A percentile compares a stretch with the other conserved stretches of the same genome.
Conservation (phyloP, 2,888 invertebrate species). For the Bellardia bayeri region DNA sequence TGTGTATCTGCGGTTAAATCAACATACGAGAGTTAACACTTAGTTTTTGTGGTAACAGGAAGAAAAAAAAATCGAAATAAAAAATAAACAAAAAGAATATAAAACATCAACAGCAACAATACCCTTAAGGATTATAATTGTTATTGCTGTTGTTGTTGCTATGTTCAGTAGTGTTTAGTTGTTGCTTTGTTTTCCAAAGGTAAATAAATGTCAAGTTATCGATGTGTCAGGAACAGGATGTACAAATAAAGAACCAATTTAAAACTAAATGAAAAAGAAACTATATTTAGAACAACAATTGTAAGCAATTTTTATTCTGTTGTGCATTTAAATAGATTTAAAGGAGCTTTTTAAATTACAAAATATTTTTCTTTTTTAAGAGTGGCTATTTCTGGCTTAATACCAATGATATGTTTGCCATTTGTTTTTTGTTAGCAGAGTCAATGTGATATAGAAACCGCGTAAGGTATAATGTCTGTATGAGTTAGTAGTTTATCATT, state of each 20-base stretch:
- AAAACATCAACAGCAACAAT: conserved; percentile 45
- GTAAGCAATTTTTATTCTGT: neutral
- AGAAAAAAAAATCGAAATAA: neutral
- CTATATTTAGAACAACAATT: conserved; percentile 8
- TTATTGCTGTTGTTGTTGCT: conserved; percentile 29
- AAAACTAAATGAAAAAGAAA: conserved; percentile 27
- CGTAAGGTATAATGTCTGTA: too few species aligned
- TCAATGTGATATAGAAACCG: too few species aligned
- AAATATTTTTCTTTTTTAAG: too few species aligned
- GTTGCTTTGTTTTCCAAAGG: conserved; percentile 36
- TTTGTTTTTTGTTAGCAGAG: too few species aligned
- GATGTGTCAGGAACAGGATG: conserved; percentile 33
- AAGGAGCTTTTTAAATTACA: neutral
- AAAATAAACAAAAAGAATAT: neutral
- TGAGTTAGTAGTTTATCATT: too few species aligned
- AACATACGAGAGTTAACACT: conserved; percentile 67
- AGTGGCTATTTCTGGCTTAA: too few species aligned
- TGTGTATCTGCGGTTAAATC: conserved; percentile 50
- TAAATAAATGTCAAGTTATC: conserved; percentile 65
- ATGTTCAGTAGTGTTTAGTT: conserved; percentile 7
- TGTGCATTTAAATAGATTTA: neutral
- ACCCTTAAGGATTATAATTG: conserved; percentile 62
- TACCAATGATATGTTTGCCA: too few species aligned
- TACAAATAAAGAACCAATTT: conserved; percentile 35
- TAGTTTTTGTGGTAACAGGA: conserved; percentile 32